Conservation (phyloP, 2,113 vertebrate species). For the Poeciliopsis turrubarensis region DNA sequence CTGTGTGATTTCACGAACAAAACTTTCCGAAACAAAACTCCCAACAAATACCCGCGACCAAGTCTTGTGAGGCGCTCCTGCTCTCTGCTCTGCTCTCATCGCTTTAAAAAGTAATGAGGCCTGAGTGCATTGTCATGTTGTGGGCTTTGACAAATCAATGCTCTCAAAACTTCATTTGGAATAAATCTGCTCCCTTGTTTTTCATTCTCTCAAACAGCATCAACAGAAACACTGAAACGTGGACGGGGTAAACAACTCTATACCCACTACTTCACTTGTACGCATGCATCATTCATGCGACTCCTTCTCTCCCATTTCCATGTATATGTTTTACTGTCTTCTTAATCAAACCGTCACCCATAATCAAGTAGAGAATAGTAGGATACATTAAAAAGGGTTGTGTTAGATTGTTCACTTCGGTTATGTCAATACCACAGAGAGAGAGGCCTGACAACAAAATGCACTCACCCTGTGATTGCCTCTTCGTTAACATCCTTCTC, state of each 20-base stretch:
- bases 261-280: slow-evolving; percentile 6
- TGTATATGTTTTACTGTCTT: slow-evolving; percentile 9
- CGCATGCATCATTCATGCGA: slow-evolving; percentile 31
- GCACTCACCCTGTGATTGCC: slow-evolving; percentile 52
- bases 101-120: slow-evolving; percentile 71
- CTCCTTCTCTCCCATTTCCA: slow-evolving; percentile 6
- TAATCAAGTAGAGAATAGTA: slow-evolving; percentile 47
- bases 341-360: slow-evolving; percentile 49
- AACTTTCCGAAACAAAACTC: slow-evolving; percentile 16
- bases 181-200: slow-evolving; percentile 61
- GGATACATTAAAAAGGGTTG: slow-evolving; percentile 27
- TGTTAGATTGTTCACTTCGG: slow-evolving; percentile 9
- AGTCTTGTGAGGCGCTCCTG: slow-evolving; percentile 5
- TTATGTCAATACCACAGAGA: slow-evolving; percentile 43
- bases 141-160: slow-evolving; percentile 50
- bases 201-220: slow-evolving; percentile 43
- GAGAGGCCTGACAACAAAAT: slow-evolving; percentile 45
- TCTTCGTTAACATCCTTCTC: slow-evolving; percentile 54
- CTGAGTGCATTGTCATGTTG: slow-evolving; percentile 74
- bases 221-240: slow-evolving; percentile 44
- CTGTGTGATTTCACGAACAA: slow-evolving; percentile 1
- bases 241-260: slow-evolving; percentile 37
- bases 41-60: slow-evolving; percentile 16
- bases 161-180: slow-evolving; percentile 59
- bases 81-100: slow-evolving; percentile 24